phyloP scores from a whole-genome alignment of 1,140 invertebrate genomes.

The Lutraria rhynchaena region DNA sequence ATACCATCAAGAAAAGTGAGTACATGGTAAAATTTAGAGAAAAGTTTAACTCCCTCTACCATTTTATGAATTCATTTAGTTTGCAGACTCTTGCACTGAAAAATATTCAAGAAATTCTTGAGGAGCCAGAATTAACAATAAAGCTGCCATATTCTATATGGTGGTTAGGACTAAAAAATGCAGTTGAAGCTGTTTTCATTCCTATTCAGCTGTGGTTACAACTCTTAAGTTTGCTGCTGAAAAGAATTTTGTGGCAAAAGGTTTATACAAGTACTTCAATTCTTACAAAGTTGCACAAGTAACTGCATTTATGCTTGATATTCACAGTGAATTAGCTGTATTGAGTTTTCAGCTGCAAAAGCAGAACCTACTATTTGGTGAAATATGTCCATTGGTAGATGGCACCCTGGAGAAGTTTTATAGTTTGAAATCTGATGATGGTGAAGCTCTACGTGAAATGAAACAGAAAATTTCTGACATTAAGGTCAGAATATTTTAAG shows the following conservation, averaged over 20 bases:
- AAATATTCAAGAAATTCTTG: slow-evolving; percentile 31
- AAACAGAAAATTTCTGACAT: neutral
- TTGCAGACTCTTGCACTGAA: slow-evolving; percentile 21
- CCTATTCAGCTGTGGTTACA: neutral
- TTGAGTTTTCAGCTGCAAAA: slow-evolving; percentile 22
- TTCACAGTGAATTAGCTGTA: slow-evolving; percentile 5
- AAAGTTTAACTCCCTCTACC: slow-evolving; percentile 38
- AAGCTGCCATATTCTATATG: slow-evolving; percentile 31
- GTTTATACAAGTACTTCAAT: slow-evolving; percentile 25
- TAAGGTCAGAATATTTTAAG: neutral
- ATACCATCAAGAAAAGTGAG: slow-evolving; percentile 50
- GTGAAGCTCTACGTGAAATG: neutral
- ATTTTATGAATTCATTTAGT: slow-evolving; percentile 30
- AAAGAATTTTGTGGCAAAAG: slow-evolving; percentile 1
- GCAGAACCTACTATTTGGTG: slow-evolving; percentile 2
- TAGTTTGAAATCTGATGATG: neutral
- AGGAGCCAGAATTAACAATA: slow-evolving; percentile 24
- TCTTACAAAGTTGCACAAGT: slow-evolving; percentile 20
- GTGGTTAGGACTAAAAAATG: slow-evolving; percentile 34
- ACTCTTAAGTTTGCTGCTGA: slow-evolving; percentile 10
- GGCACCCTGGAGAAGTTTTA: neutral
- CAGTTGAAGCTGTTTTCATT: slow-evolving; percentile 14
- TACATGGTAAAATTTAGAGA: slow-evolving; percentile 37
- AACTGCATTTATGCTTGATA: slow-evolving; percentile 19
- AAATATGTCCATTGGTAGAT: neutral